Evolutionary conservation across 2,888 invertebrate genomes (phyloP).

Genomic region (Torymus texanus): DNA sequence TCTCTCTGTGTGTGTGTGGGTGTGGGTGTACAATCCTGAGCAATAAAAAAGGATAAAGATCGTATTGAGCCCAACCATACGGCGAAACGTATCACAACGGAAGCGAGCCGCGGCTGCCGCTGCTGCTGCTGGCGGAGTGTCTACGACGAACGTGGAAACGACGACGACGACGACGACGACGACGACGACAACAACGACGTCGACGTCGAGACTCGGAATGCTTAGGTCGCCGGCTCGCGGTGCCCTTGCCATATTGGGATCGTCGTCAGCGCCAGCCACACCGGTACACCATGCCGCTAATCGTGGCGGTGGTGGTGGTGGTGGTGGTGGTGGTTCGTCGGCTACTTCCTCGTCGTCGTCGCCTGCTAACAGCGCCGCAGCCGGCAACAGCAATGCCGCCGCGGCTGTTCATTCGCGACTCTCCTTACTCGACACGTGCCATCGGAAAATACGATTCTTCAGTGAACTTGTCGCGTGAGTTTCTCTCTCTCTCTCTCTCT

Average conservation of each 20-base stretch:
- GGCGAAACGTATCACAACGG: not conserved
- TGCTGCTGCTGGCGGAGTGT: not conserved
- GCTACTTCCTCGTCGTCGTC: constrained; percentile 59
- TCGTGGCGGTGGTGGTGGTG: too few species aligned
- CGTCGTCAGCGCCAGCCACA: constrained; percentile 55
- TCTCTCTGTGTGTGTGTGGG: too few species aligned
- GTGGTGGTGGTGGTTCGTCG: constrained; percentile 61
- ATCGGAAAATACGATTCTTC: constrained; percentile 83
- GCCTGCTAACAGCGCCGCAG: constrained; percentile 50
- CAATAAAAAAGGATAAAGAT: too few species aligned
- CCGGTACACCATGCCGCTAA: constrained; percentile 67
- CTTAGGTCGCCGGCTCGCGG: constrained; percentile 70
- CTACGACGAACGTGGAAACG: constrained; percentile 42
- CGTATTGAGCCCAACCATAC: not conserved
- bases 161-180: constrained; percentile 45
- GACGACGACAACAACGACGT: constrained; percentile 34
- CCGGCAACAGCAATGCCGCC: constrained; percentile 30
- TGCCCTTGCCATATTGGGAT: constrained; percentile 52
- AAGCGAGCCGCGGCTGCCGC: not conserved
- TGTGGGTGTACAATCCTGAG: too few species aligned
- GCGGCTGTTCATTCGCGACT: constrained; percentile 76
- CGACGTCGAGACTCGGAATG: constrained; percentile 62
- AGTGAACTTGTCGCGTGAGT: constrained; percentile 86
- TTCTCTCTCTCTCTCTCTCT: constrained; percentile 11
- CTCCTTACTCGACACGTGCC: constrained; percentile 84